A percentile compares a stretch with the other conserved stretches of the same genome.
Evolutionary conservation across 2,113 vertebrate genomes (phyloP).

Genomic region (Dicrurus megarhynchus): DNA sequence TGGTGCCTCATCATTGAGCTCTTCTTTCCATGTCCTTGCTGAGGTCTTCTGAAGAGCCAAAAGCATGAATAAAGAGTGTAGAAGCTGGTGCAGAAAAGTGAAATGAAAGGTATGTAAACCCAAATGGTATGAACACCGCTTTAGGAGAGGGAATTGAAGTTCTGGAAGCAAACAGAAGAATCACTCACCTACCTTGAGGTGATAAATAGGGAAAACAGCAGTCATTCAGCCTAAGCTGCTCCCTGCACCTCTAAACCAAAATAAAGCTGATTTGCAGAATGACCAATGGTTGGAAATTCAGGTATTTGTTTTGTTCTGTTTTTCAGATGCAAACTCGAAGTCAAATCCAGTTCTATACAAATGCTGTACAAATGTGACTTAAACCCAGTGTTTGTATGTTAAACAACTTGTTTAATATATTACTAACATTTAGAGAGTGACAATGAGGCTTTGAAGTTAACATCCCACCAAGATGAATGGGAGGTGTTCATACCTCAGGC

Average conservation of each 20-base stretch:
- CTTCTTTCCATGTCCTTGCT: not conserved
- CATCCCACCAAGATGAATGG: conserved; percentile 16
- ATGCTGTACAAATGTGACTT: not conserved
- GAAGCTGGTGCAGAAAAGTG: not conserved
- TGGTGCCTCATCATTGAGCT: not conserved
- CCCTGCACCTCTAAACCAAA: not conserved
- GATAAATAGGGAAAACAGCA: not conserved
- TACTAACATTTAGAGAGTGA: not conserved
- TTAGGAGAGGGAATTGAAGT: not conserved
- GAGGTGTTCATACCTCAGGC: conserved; percentile 22
- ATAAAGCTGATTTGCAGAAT: not conserved
- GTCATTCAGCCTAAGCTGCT: not conserved
- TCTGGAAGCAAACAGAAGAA: not conserved
- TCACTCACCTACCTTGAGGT: not conserved
- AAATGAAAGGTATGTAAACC: not conserved
- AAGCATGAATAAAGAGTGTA: not conserved
- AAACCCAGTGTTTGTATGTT: not conserved
- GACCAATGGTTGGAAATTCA: not conserved
- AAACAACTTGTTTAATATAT: conserved; percentile 10
- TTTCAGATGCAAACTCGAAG: not conserved
- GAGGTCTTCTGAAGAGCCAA: not conserved
- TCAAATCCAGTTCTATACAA: not conserved
- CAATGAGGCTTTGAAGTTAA: conserved; percentile 36
- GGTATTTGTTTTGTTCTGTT: not conserved
- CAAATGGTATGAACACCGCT: not conserved